Percentiles rank a stretch among this genome's conserved stretches.
Conservation (phyloP, 2,888 invertebrate genomes). For the Drosophila anomalata region DNA sequence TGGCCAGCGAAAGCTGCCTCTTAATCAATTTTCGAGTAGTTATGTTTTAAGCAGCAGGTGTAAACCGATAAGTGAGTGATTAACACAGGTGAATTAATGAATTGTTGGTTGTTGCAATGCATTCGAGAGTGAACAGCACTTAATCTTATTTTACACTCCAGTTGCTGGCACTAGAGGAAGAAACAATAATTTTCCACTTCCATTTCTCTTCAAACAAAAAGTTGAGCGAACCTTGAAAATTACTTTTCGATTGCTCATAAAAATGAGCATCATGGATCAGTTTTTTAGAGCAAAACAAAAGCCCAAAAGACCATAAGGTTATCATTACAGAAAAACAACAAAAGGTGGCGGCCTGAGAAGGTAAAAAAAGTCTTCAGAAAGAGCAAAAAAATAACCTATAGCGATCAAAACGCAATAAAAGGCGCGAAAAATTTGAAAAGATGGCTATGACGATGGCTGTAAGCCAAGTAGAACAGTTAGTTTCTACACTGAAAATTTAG, state of each 20-base stretch:
- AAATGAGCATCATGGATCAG: constrained; percentile 24
- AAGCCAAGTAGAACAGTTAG: constrained; percentile 60
- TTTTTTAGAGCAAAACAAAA: constrained; percentile 7
- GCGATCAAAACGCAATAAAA: constrained; percentile 35
- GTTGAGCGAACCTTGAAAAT: constrained; percentile 76
- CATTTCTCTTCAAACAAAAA: constrained; percentile 33
- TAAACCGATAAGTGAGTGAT: constrained; percentile 59
- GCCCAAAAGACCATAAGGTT: constrained; percentile 48
- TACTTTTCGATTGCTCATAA: constrained; percentile 46
- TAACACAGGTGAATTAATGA: constrained; percentile 55
- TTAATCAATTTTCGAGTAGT: constrained; percentile 24
- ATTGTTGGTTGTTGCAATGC: constrained; percentile 45
- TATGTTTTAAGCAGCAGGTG: constrained; percentile 7
- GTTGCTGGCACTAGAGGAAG: constrained; percentile 17
- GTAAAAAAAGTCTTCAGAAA: constrained; percentile 9
- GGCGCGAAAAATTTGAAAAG: constrained; percentile 31
- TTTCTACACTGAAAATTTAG: constrained; percentile 8
- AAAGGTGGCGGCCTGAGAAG: constrained; percentile 6
- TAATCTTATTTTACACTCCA: constrained; percentile 42
- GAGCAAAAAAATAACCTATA: constrained; percentile 1
- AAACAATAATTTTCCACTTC: background rate
- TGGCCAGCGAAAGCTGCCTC: constrained; percentile 52
- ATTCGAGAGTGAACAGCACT: constrained; percentile 61
- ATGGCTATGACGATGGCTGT: constrained; percentile 3
- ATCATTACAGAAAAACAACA: constrained; percentile 61